phyloP scores from a whole-genome alignment of 2,888 invertebrate genomes.

The Luffia ferchaultella region DNA sequence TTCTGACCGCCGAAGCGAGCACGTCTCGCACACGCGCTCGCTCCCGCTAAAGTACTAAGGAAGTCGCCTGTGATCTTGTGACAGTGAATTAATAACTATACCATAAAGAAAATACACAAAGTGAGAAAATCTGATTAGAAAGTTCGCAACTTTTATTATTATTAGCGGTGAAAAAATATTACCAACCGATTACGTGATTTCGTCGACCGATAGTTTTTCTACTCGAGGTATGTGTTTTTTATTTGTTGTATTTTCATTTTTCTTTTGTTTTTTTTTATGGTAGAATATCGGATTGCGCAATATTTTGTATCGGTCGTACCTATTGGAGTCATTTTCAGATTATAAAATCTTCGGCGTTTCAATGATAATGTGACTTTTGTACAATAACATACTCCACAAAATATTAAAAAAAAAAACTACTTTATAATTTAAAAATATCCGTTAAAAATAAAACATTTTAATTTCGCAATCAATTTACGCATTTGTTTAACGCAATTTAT shows the following conservation, averaged over 20 bases:
- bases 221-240: conserved; percentile 24
- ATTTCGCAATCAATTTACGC: too few relatives aligned
- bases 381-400: too few relatives aligned
- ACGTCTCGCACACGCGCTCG: conserved; percentile 26
- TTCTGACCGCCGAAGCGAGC: conserved; percentile 27
- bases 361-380: too few relatives aligned
- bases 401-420: too few relatives aligned
- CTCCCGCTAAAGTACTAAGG: background rate
- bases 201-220: conserved; percentile 17
- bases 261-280: too few relatives aligned
- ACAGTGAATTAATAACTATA: background rate
- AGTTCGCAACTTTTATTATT: background rate
- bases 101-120: background rate
- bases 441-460: too few relatives aligned
- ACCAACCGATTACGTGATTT: conserved; percentile 1
- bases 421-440: too few relatives aligned
- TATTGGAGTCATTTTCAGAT: too few relatives aligned
- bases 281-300: too few relatives aligned
- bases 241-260: conserved; percentile 3
- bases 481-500: too few relatives aligned
- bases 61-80: background rate
- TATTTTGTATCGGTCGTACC: too few relatives aligned
- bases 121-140: background rate
- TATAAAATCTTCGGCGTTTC: too few relatives aligned
- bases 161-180: background rate